Conservation (phyloP, 2,113 vertebrate genomes). For the Tragelaphus imberbis region DNA sequence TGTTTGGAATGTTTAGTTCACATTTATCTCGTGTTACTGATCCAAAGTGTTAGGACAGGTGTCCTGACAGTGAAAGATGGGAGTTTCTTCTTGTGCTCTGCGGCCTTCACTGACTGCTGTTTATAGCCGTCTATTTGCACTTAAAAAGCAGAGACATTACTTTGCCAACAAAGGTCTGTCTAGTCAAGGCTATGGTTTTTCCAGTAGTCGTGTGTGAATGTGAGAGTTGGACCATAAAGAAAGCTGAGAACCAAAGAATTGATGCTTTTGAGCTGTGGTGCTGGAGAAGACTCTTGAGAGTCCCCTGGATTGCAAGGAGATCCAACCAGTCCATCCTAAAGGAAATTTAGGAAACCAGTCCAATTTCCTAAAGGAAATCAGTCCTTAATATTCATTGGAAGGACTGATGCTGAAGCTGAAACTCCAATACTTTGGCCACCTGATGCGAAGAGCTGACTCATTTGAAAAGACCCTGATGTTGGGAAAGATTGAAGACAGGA, state of each 20-base stretch:
- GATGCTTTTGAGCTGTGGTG: not conserved
- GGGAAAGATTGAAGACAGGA: not conserved
- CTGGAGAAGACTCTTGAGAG: not conserved
- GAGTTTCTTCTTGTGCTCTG: not conserved
- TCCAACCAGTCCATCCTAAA: not conserved
- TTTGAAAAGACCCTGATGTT: not conserved
- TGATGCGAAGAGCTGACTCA: not conserved
- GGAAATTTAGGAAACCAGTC: too few relatives aligned
- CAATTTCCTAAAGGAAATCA: not conserved
- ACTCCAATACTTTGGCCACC: not conserved
- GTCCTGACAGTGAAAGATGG: not conserved
- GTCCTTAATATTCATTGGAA: not conserved
- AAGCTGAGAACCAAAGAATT: not conserved
- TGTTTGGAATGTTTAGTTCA: not conserved
- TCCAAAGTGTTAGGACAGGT: not conserved
- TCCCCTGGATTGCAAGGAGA: not conserved
- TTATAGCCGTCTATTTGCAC: not conserved
- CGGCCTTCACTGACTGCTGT: too few relatives aligned
- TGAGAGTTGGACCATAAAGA: not conserved
- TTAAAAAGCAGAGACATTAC: not conserved
- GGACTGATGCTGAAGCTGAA: not conserved
- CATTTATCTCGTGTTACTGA: not conserved
- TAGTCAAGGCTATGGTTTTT: not conserved
- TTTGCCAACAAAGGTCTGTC: not conserved
- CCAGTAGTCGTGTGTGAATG: not conserved